These are phyloP conservation scores for Indicator maculatus DNA, from an alignment of 2,113 vertebrate species.

Conservation along the genomic window DNA sequence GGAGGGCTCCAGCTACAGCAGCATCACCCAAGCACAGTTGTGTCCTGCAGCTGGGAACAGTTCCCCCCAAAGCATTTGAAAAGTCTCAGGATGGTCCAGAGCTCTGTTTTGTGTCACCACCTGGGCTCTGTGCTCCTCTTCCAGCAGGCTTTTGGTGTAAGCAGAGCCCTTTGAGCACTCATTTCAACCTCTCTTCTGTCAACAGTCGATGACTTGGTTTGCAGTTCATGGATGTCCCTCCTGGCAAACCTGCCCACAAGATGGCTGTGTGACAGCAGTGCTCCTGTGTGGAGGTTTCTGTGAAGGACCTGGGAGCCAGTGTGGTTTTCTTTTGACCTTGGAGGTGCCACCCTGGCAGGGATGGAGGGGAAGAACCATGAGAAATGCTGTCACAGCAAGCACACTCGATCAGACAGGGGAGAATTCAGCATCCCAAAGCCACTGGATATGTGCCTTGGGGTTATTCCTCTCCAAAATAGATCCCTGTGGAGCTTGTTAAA, in stretches of 20 bases:
- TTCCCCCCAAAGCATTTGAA: neutral
- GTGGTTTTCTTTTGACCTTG: fast-evolving
- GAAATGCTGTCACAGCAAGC: neutral
- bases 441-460: neutral
- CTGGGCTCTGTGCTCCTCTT: neutral
- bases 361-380: neutral
- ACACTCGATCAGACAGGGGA: neutral
- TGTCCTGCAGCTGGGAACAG: neutral
- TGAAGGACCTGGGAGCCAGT: neutral
- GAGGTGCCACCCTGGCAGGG: neutral
- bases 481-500: neutral
- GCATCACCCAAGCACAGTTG: fast-evolving
- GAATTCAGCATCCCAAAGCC: neutral
- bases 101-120: neutral
- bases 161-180: neutral
- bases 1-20: neutral
- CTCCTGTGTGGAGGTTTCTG: neutral
- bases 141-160: neutral
- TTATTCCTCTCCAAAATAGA: fast-evolving
- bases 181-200: neutral
- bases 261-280: neutral
- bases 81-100: neutral
- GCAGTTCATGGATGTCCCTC: neutral
- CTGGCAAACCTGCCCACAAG: neutral
- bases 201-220: neutral